Evolutionary conservation across 2,113 vertebrate species (phyloP), one percentile per base, ranked within the genome.

Genomic region (Todiramphus chloris): DNA sequence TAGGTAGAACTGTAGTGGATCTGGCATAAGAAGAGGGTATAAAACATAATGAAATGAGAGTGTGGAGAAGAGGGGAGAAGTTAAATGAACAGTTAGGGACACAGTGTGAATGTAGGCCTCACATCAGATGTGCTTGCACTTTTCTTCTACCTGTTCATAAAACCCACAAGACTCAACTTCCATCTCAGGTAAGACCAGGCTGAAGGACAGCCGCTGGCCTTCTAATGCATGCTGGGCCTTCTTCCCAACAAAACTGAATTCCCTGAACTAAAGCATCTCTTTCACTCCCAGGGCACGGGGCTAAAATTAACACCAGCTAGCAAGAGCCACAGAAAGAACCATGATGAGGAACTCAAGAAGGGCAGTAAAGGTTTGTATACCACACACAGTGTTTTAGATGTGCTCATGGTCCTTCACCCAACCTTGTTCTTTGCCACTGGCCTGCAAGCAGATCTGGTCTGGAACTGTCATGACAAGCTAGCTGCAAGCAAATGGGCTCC

Each of bases 351-450:
- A 43, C 30, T 74, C 23, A 13, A 21, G 70, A 37, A 46, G 13
- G 27, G n/a, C 58, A 18, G 10, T 10, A 44, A 37, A 48, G 68
- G 24, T 48, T 63, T 20, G 15, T 17, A 23, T 11, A 9, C 43
- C 37, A 2, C 41, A 8, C 8, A 8, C 8, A 48, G 56, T 0
- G 0, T 1, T 56, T 25, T 9, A n/a, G n/a, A 7, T 5, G 24
- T 46, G 53, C 58, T 44, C 3, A 0, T 13, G 33, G 37, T 50
- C 41, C 60, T 59, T 33, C 58, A 30, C 25, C 35, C 50, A 37
- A 23, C 31, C 10, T 75, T n/a, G 27, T 4, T 62, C 35, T 15
- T 53, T n/a, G 30, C 30, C 66, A 17, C 35, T 12, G 39, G 44
- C 10, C 66, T 62, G 46, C 66, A n/a, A 17, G 25, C 0, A 6